Evolutionary conservation across 1,140 invertebrate genomes (phyloP).

Genomic region (Apis florea): DNA sequence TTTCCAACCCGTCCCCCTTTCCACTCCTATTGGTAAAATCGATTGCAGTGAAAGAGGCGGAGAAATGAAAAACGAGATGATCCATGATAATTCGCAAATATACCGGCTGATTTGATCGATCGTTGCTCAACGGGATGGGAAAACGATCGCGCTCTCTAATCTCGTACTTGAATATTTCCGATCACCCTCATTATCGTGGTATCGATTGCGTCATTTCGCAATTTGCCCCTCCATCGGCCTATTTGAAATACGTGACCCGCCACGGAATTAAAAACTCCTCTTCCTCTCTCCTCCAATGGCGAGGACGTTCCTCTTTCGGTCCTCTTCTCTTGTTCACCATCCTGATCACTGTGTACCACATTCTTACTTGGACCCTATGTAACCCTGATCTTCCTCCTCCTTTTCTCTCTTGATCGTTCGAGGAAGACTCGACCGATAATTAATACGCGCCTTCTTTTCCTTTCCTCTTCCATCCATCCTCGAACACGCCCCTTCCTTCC

Average conservation of each 20-base stretch:
- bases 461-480: neutral
- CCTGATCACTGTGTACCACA: too few relatives aligned
- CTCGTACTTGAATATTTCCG: slow-evolving; percentile 43
- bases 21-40: neutral
- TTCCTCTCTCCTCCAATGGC: neutral
- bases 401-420: neutral
- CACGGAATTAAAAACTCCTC: slow-evolving; percentile 11
- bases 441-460: slow-evolving; percentile 44
- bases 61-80: neutral
- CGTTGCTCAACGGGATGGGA: slow-evolving; percentile 38
- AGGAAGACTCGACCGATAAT: slow-evolving; percentile 47
- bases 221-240: slow-evolving; percentile 26
- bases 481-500: neutral
- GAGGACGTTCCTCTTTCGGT: neutral
- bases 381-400: neutral
- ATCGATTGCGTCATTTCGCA: slow-evolving; percentile 30
- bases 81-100: slow-evolving; percentile 32
- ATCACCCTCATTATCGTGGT: slow-evolving; percentile 44
- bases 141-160: slow-evolving; percentile 11
- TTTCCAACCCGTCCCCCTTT: too few relatives aligned
- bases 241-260: slow-evolving; percentile 19
- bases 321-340: neutral
- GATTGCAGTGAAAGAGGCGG: too few relatives aligned
- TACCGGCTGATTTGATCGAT: slow-evolving; percentile 30
- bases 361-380: neutral